Evolutionary conservation across 2,888 invertebrate species (phyloP), one percentile per base, ranked within the genome.

Genomic region (Caenorhabditis doughertyi): DNA sequence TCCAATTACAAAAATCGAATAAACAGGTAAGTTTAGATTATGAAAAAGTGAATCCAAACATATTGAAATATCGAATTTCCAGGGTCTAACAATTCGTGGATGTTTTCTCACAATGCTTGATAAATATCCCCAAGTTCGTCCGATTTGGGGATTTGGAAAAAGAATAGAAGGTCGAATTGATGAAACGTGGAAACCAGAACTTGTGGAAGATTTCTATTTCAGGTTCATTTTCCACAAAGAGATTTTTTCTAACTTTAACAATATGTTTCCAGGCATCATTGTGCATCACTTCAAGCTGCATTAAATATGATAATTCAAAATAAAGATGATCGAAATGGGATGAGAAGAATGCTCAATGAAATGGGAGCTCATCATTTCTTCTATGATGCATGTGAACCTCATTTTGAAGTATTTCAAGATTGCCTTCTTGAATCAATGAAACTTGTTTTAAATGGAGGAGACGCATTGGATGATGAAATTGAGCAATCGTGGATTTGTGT

Each of bases 331-430:
- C 56, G 64, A 18, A 65, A 27, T 53, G 81, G 80, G 18, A 62
- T 87, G 56, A 70, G 71, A 25, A 79, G 83, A 51, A 83, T 91
- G n/a, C 83, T 90, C 7, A 87, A 89, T 68, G 88, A 91, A 65
- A 84, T 91, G 55, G 91, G 91, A 4, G 85, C 89, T 23, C 90
- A 91, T 81, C 91, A 91, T 51, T 91, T 91, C 71, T 91, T 89
- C 80, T 91, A 91, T 76, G 91, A 91, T 76, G 89, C 90, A 2
- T 85, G 79, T 56, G 91, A 91, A 68, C 87, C 90, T 2, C 90
- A 91, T 83, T 79, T 91, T n/a, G 88, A 91, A 86, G 76, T 89
- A 27, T 85, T 90, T 53, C 86, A 89, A 67, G 89, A 89, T 29
- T 85, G 81, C 21, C 88, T 90, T 65, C 44, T 90, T 1, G 81